Evolutionary conservation across 2,113 vertebrate species (phyloP).

Genomic region (Toxotes chatareus): DNA sequence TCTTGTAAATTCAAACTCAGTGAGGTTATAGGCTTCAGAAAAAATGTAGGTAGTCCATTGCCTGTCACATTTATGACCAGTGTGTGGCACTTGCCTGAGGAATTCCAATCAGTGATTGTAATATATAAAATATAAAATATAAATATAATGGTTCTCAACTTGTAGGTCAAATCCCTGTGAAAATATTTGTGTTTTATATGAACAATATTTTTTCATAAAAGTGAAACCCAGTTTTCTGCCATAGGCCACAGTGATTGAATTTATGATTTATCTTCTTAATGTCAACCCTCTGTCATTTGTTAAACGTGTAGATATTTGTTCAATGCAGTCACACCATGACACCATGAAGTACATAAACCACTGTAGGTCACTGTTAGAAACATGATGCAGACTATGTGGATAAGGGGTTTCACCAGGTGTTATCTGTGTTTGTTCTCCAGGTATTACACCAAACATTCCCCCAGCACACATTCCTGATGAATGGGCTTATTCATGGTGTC

Average conservation of each 20-base stretch:
- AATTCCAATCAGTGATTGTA: neutral
- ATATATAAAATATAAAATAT: neutral
- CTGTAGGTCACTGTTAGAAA: neutral
- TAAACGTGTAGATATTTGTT: neutral
- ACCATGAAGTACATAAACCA: neutral
- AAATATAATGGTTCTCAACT: neutral
- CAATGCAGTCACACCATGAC: neutral
- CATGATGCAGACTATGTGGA: neutral
- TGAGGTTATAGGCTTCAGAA: neutral
- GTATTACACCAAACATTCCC: constrained; percentile 93
- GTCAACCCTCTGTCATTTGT: neutral
- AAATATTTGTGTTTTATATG: neutral
- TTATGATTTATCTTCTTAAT: neutral
- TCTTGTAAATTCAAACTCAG: neutral
- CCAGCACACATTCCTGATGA: constrained; percentile 95
- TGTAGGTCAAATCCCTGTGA: neutral
- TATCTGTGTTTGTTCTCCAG: constrained; percentile 77
- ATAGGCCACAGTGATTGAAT: neutral
- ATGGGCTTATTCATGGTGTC: constrained; percentile 93
- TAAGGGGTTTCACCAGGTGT: constrained; percentile 15
- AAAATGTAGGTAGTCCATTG: neutral
- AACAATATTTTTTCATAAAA: neutral
- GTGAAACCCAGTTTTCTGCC: neutral
- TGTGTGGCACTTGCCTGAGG: neutral
- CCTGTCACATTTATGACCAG: neutral